These are phyloP conservation scores for Neolamprologus tretocephalus DNA, from an alignment of 2,113 vertebrate genomes.

Conservation along the genomic window DNA sequence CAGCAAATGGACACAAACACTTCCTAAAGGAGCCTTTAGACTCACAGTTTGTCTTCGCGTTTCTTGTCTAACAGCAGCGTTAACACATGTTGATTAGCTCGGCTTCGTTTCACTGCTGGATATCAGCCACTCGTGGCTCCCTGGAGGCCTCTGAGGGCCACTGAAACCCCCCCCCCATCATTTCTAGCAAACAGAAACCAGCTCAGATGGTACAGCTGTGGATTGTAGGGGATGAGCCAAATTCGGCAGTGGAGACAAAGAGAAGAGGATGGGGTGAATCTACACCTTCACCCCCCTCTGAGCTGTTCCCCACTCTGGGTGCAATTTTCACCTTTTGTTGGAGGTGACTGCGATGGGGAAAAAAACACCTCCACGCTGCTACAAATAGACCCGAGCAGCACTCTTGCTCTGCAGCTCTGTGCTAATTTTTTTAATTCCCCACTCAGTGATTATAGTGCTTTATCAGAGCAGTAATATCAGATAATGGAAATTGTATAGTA, in stretches of 20 bases:
- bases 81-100: neutral
- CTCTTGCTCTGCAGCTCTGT: neutral
- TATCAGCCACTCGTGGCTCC: neutral
- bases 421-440: conserved; percentile 21
- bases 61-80: neutral
- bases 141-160: neutral
- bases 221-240: neutral
- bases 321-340: conserved; percentile 56
- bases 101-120: neutral
- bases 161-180: neutral
- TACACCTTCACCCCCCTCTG: neutral
- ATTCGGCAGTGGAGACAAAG: neutral
- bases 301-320: conserved; percentile 34
- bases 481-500: conserved; percentile 14
- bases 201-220: neutral
- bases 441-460: conserved; percentile 7
- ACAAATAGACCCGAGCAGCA: conserved; percentile 36
- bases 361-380: conserved; percentile 16
- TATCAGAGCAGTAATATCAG: neutral
- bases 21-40: neutral
- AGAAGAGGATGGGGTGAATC: neutral
- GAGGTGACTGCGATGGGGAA: neutral
- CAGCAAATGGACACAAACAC: neutral
- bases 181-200: neutral
- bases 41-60: neutral